Conservation (phyloP, 2,888 invertebrate genomes). For the Tipula confusa region DNA sequence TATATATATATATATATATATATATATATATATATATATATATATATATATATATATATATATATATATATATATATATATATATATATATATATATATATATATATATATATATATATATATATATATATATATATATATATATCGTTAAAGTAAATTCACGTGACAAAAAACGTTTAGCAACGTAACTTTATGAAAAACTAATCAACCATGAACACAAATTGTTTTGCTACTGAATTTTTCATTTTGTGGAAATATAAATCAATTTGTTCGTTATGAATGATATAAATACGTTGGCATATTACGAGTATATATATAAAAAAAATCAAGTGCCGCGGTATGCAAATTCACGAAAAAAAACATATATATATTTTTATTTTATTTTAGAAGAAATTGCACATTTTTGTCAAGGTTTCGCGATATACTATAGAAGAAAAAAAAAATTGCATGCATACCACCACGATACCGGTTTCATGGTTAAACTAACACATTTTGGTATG, state of each 20-base stretch:
- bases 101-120: too few relatives aligned
- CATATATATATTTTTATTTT: neutral
- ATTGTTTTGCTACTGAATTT: neutral
- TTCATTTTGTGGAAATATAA: neutral
- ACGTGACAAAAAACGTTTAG: slow-evolving; percentile 3
- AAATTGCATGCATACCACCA: neutral
- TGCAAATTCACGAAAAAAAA: neutral
- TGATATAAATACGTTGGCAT: neutral
- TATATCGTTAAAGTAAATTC: neutral
- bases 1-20: too few relatives aligned
- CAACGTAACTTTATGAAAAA: neutral
- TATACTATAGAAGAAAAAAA: neutral
- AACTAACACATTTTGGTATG: neutral
- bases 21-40: too few relatives aligned
- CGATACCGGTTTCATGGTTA: neutral
- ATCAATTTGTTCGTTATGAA: neutral
- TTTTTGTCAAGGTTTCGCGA: neutral
- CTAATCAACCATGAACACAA: slow-evolving; percentile 3
- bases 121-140: too few relatives aligned
- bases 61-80: too few relatives aligned
- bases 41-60: too few relatives aligned
- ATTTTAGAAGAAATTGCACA: neutral
- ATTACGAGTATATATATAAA: neutral
- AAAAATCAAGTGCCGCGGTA: neutral
- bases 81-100: too few relatives aligned